Evolutionary conservation across 2,888 invertebrate species (phyloP), one percentile per base, ranked within the genome.

Genomic region (Liopterus haemorrhoidalis): DNA sequence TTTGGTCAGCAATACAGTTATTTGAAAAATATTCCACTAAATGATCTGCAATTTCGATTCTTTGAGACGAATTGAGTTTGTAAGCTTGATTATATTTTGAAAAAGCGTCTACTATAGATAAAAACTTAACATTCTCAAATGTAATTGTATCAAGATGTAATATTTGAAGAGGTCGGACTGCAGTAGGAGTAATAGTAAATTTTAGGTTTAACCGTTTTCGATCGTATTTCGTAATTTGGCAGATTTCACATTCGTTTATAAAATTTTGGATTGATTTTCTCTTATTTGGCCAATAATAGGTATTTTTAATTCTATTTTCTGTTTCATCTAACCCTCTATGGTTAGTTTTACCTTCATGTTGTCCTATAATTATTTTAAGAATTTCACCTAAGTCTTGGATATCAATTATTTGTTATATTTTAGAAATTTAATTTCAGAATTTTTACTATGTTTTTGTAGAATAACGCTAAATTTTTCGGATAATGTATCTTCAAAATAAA

Each of bases 41-140:
- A 12, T 43, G 52, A 20, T 49, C 49, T 4, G 37, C 38, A 4
- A 32, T 48, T 46, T 54, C 50, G 6, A 50, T 35, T 9, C 49
- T 33, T 24, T 40, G 41, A 28, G 37, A 15, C 2, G 32, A 43
- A 12, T 18, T 36, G 16, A 54, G 19, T 6, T 41, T 30, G n/a
- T 51, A 50, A 2, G 53, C 50, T 46, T 53, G 49, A 6, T 36
- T 41, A 19, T 48, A 49, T 48, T 52, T 54, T n/a, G 55, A 51
- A 25, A 54, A 54, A 21, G 46, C 42, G 36, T 55, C 54, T 5
- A 51, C 41, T 5, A 55, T 48, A 2, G 52, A 55, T 14, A n/a
- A 52, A 27, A 30, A 54, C 9, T 49, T 41, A 25, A 30, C 25
- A 6, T 37, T 47, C 12, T 48, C 33, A 12, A 38, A 11, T 19